Percentiles rank a stretch among this genome's conserved stretches.
These are phyloP conservation scores for Hybos culiciformis DNA, from an alignment of 2,888 invertebrate species.

Conservation along the genomic window DNA sequence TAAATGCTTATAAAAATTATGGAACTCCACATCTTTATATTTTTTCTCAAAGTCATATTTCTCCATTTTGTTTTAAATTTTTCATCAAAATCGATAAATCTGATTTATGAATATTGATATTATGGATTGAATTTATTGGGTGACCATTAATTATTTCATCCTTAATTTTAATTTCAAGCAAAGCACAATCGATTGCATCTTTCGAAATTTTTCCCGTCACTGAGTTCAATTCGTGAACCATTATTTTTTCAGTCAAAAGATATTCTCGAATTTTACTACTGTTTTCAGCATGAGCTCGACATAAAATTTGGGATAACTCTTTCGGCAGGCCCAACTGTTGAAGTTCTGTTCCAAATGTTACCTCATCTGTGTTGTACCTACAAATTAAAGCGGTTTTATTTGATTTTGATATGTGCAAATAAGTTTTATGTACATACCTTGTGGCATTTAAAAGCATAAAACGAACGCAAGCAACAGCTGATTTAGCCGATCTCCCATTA, in stretches of 20 bases:
- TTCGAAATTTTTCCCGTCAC: slow-evolving; percentile 20
- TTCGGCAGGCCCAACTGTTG: slow-evolving; percentile 72
- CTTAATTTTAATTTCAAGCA: slow-evolving; percentile 28
- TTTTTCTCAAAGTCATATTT: slow-evolving; percentile 22
- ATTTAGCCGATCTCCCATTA: slow-evolving; percentile 41
- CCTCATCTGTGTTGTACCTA: slow-evolving; percentile 49
- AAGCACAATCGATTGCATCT: slow-evolving; percentile 26
- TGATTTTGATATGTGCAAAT: too few species aligned
- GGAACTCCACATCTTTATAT: too few species aligned
- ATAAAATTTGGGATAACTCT: slow-evolving; percentile 49
- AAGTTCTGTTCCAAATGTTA: slow-evolving; percentile 55
- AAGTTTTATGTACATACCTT: too few species aligned
- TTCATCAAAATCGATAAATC: slow-evolving; percentile 28
- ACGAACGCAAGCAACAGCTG: slow-evolving; percentile 51
- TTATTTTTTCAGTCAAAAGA: slow-evolving; percentile 29
- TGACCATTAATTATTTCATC: slow-evolving; percentile 29
- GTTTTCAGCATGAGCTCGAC: slow-evolving; percentile 42
- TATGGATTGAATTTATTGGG: slow-evolving; percentile 26
- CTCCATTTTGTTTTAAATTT: slow-evolving; percentile 29
- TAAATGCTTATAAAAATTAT: too few species aligned
- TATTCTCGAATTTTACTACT: slow-evolving; percentile 36
- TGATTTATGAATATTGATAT: slow-evolving; percentile 28
- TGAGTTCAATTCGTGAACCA: slow-evolving; percentile 26
- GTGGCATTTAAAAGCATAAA: slow-evolving; percentile 57
- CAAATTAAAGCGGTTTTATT: too few species aligned